A percentile compares a stretch with the other conserved stretches of the same genome.
phyloP scores from a whole-genome alignment of 2,113 vertebrate genomes.

The Oncorhynchus mykiss region DNA sequence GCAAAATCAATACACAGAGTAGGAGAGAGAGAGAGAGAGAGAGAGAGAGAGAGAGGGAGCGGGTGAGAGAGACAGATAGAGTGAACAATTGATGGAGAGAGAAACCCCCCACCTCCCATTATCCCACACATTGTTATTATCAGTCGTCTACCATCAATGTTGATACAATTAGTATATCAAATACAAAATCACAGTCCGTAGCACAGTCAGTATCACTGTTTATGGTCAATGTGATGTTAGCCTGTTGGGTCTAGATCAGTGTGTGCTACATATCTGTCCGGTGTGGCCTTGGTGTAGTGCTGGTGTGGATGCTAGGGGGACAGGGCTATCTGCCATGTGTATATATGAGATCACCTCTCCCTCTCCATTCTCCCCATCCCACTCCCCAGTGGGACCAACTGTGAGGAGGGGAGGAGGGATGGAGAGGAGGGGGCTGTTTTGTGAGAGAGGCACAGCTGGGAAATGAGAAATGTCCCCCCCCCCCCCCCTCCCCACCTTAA shows the following conservation, averaged over 20 bases:
- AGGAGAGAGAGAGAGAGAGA: conserved; percentile 27
- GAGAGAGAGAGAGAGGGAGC: conserved; percentile 16
- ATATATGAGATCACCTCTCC: conserved; percentile 29
- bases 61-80: conserved; percentile 8
- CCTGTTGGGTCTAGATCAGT: background rate
- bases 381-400: conserved; percentile 47
- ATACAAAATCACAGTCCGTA: too few relatives aligned
- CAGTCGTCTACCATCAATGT: too few relatives aligned
- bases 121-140: too few relatives aligned
- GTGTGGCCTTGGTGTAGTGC: conserved; percentile 2
- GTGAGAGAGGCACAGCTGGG: conserved; percentile 76
- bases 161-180: too few relatives aligned
- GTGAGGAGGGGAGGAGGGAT: conserved; percentile 31
- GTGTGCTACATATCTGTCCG: conserved; percentile 15
- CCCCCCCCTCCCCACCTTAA: conserved; percentile 50
- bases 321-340: conserved; percentile 33
- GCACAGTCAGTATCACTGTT: too few relatives aligned
- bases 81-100: background rate
- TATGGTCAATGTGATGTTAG: too few relatives aligned
- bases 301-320: background rate
- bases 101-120: too few relatives aligned
- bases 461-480: conserved; percentile 71
- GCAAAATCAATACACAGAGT: conserved; percentile 80
- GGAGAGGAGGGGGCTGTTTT: conserved; percentile 47
- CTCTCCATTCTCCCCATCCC: conserved; percentile 46